Evolutionary conservation across 2,797 vertebrate species (phyloP).

Genomic region (Platalea minor): DNA sequence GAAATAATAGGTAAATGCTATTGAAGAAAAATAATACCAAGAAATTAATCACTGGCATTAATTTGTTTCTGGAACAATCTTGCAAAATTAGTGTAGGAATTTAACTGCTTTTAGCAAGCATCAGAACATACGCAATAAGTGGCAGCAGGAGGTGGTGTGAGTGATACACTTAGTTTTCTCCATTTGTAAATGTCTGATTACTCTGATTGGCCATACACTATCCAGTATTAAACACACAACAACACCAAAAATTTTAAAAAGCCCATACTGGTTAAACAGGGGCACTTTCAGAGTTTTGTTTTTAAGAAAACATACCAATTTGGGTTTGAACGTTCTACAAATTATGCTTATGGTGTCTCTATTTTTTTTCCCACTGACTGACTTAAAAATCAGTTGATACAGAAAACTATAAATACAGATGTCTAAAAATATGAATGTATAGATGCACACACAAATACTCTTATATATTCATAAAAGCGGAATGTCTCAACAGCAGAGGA

Average conservation of each 20-base stretch:
- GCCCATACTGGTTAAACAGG: background rate
- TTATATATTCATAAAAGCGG: background rate
- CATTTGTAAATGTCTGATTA: background rate
- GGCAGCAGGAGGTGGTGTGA: accelerated
- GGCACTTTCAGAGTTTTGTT: background rate
- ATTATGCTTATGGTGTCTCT: background rate
- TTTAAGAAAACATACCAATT: background rate
- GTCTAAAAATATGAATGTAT: background rate
- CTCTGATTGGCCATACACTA: background rate
- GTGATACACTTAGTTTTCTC: background rate
- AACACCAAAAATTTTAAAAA: background rate
- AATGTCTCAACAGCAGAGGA: background rate
- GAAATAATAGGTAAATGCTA: background rate
- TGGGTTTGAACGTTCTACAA: background rate
- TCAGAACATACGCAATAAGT: background rate
- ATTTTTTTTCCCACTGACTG: background rate
- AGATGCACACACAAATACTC: accelerated
- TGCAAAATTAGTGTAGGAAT: background rate
- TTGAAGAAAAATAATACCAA: background rate
- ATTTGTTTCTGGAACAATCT: background rate
- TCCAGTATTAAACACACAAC: background rate
- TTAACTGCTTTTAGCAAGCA: background rate
- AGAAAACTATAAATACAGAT: background rate
- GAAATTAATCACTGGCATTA: background rate
- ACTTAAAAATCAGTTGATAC: background rate